Conservation (phyloP, 2,888 invertebrate species). For the Drosophila sordidula region DNA sequence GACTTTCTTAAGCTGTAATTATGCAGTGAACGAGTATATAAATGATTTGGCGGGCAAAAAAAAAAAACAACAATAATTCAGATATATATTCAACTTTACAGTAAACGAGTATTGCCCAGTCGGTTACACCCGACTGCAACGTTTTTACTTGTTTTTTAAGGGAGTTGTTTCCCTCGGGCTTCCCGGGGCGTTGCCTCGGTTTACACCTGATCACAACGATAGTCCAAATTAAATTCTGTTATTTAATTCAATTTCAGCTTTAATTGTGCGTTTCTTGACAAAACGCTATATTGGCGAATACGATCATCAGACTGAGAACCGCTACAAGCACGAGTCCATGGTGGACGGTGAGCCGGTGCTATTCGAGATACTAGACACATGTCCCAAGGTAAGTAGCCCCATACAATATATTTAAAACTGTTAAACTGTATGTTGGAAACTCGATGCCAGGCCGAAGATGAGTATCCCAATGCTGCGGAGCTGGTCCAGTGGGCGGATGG, state of each 20-base stretch:
- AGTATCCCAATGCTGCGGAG: constrained; percentile 89
- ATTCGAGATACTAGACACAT: constrained; percentile 96
- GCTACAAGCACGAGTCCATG: constrained; percentile 95
- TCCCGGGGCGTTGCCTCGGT: constrained; percentile 54
- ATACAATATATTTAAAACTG: background rate
- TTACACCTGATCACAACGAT: constrained; percentile 68
- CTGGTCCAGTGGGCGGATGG: constrained; percentile 96
- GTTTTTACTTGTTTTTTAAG: background rate
- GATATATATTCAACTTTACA: no score
- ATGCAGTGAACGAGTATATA: background rate
- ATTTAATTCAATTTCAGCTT: constrained; percentile 87
- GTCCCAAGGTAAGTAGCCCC: constrained; percentile 86
- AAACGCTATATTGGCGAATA: constrained; percentile 97
- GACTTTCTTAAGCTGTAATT: no score
- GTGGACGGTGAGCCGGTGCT: constrained; percentile 95
- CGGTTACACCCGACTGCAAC: no score
- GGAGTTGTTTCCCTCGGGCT: constrained; percentile 46
- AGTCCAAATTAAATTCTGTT: constrained; percentile 48
- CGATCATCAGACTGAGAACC: constrained; percentile 96
- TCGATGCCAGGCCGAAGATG: constrained; percentile 88
- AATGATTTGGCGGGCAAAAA: no score
- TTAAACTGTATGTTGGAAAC: background rate
- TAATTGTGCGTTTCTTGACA: constrained; percentile 96
- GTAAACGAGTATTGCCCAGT: background rate
- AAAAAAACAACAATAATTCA: no score